Conservation (phyloP, 2,113 vertebrate species). For the Amblyopsis rosae region DNA sequence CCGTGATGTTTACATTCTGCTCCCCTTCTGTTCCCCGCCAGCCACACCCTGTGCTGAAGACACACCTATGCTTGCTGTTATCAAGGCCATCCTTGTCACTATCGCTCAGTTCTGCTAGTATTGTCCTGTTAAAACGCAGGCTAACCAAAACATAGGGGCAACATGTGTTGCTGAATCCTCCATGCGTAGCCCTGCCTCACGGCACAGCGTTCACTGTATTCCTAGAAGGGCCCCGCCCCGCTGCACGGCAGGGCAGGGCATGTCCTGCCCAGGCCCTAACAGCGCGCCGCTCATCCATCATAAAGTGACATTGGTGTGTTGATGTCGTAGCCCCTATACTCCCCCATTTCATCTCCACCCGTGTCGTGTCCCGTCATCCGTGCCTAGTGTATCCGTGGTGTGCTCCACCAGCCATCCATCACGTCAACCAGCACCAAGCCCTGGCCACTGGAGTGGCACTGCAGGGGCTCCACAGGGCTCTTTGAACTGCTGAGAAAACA, state of each 20-base stretch:
- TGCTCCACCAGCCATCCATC: constrained; percentile 42
- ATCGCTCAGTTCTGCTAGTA: neutral
- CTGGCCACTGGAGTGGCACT: constrained; percentile 50
- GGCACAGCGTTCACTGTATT: neutral
- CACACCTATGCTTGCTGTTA: neutral
- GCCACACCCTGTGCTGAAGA: neutral
- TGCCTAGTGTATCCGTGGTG: constrained; percentile 28
- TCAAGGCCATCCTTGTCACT: neutral
- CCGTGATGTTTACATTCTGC: constrained; percentile 37
- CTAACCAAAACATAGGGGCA: neutral
- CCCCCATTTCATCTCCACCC: neutral
- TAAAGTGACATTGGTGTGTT: constrained; percentile 35
- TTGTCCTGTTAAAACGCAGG: neutral
- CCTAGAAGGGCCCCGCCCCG: neutral
- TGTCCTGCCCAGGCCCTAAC: constrained; percentile 22
- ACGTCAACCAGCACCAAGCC: constrained; percentile 46
- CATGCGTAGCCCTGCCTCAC: neutral
- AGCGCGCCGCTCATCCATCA: constrained; percentile 39
- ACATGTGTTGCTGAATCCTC: neutral
- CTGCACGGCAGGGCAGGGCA: constrained; percentile 8
- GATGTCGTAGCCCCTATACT: constrained; percentile 5
- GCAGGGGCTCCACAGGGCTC: neutral
- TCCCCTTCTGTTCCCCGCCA: constrained; percentile 21
- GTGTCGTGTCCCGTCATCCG: constrained; percentile 43
- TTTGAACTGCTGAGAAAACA: constrained; percentile 3